A percentile compares a stretch with the other conserved stretches of the same genome.
These are phyloP conservation scores for Polymixis lichenea DNA, from an alignment of 2,888 invertebrate species.

Conservation along the genomic window DNA sequence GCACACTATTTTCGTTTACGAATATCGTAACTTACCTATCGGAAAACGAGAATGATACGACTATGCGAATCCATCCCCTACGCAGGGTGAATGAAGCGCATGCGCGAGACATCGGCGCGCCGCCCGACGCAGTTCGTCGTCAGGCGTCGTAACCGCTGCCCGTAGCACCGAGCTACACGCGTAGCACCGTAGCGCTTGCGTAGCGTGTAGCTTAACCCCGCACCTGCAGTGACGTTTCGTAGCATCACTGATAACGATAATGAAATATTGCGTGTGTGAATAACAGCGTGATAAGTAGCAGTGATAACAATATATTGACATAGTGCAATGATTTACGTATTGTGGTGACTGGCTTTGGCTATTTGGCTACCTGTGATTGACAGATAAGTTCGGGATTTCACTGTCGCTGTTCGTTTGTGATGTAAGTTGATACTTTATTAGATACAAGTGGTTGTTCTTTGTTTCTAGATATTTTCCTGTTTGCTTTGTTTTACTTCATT, in stretches of 20 bases:
- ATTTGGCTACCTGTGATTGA: constrained; percentile 67
- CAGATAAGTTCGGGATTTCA: constrained; percentile 64
- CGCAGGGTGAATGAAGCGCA: constrained; percentile 76
- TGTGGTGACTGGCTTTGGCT: constrained; percentile 67
- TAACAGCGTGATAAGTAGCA: constrained; percentile 58
- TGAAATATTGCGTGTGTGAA: constrained; percentile 53
- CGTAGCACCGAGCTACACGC: constrained; percentile 73
- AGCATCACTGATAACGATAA: constrained; percentile 57
- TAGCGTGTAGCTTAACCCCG: constrained; percentile 72
- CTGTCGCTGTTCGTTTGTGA: constrained; percentile 68
- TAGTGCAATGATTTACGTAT: constrained; percentile 62
- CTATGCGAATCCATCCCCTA: constrained; percentile 70
- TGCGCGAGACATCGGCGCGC: constrained; percentile 78
- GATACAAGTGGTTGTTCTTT: constrained; percentile 67
- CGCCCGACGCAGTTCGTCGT: constrained; percentile 83
- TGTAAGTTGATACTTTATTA: constrained; percentile 72
- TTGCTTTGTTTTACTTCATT: constrained; percentile 9
- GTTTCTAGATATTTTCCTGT: constrained; percentile 47
- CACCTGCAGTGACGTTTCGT: constrained; percentile 82
- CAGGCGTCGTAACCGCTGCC: constrained; percentile 71
- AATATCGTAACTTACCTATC: constrained; percentile 80
- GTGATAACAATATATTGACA: constrained; percentile 62
- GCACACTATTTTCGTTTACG: constrained; percentile 62
- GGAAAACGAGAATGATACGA: constrained; percentile 74
- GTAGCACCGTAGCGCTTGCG: constrained; percentile 71